These are phyloP conservation scores for Exocentrus adspersus DNA, from an alignment of 2,888 invertebrate genomes.

Conservation along the genomic window DNA sequence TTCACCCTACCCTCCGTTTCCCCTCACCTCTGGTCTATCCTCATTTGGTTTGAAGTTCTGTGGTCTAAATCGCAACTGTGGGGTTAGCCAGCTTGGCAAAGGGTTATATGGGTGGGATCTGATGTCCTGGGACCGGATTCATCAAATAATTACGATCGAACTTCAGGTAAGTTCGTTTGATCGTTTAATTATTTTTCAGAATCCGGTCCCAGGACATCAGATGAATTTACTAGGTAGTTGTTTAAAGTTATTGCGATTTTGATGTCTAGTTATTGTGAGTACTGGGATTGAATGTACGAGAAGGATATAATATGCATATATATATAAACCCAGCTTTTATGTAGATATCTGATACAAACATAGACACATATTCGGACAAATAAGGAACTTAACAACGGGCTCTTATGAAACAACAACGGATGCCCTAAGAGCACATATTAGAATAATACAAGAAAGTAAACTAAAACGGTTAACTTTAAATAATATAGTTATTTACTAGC, in stretches of 20 bases:
- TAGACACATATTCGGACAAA: background rate
- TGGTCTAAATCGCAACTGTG: too few relatives aligned
- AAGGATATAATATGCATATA: background rate
- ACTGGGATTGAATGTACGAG: background rate
- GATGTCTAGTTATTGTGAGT: too few relatives aligned
- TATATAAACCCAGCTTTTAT: too few relatives aligned
- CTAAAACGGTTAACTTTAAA: background rate
- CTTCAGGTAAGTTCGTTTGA: background rate
- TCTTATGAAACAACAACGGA: background rate
- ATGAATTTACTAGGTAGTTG: background rate
- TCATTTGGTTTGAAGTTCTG: too few relatives aligned
- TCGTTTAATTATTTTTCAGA: background rate
- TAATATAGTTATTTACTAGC: background rate
- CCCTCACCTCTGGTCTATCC: too few relatives aligned
- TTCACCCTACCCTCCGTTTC: too few relatives aligned
- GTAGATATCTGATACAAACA: background rate
- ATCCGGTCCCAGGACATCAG: background rate
- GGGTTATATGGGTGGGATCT: too few relatives aligned
- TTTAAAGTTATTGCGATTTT: background rate
- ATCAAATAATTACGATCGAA: too few relatives aligned
- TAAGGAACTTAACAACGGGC: background rate
- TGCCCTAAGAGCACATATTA: background rate
- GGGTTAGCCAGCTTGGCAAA: too few relatives aligned
- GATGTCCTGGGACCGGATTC: too few relatives aligned
- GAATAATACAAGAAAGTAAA: background rate